Percentiles rank a stretch among this genome's conserved stretches.
These are phyloP conservation scores for Spinus pinus DNA, from an alignment of 2,797 vertebrate species.

Conservation along the genomic window DNA sequence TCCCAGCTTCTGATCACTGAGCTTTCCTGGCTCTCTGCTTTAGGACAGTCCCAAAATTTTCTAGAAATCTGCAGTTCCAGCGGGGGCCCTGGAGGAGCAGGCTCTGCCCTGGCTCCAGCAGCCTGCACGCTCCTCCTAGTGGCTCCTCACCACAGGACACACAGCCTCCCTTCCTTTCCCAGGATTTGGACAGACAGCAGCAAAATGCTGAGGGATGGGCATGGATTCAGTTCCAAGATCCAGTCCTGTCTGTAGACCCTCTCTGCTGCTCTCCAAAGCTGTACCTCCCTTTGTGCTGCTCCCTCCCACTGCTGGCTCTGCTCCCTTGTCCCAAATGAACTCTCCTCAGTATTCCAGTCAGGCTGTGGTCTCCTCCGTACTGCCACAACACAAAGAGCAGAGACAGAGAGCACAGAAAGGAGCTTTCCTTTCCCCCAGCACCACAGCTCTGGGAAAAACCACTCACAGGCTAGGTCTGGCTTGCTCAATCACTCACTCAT, in stretches of 20 bases:
- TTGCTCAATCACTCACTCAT: neutral
- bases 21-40: neutral
- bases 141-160: neutral
- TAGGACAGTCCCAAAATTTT: neutral
- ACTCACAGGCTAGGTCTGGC: neutral
- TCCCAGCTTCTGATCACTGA: neutral
- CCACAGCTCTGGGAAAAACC: conserved; percentile 1
- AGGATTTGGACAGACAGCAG: neutral
- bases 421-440: neutral
- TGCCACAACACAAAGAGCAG: conserved; percentile 1
- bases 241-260: neutral
- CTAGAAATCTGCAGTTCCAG: fast-evolving
- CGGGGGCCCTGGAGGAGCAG: neutral
- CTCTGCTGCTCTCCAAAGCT: neutral
- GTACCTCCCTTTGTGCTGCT: conserved; percentile 25
- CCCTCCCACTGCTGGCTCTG: conserved; percentile 28
- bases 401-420: conserved; percentile 3
- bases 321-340: conserved; percentile 21
- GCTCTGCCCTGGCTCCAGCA: neutral
- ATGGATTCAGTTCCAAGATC: conserved; percentile 7
- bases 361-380: neutral
- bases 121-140: conserved; percentile 19
- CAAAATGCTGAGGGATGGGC: neutral
- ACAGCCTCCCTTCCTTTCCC: neutral
- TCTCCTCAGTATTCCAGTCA: conserved; percentile 56